Base-by-base conservation (phyloP, 2,113 vertebrate species). In the Mustelus asterias region DNA sequence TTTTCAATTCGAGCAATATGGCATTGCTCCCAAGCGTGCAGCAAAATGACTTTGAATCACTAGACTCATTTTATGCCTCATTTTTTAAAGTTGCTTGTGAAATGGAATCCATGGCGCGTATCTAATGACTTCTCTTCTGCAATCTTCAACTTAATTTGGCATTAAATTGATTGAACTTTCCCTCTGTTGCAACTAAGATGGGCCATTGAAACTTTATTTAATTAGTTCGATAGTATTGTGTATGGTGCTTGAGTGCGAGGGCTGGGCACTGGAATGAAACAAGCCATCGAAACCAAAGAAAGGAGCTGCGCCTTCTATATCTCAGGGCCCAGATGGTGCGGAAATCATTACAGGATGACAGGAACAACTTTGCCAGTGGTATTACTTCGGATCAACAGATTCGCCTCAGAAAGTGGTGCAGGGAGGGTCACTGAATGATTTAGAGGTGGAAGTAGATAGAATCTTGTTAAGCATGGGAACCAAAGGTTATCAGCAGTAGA, bases 101-200 rank as follows among this genome's bases (percentile, higher is more conserved):
- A 63, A 14, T 92, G 58, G 89, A 92, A 92, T 65, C 58, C 33
- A 63, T n/a, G 20, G 58, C 13, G 33, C 9, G 89, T 63, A 65
- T 65, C 58, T 92, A 92, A 92, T 92, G 89, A 92, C 33, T 65
- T 92, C 33, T 65, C 89, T 65, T 22, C 58, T n/a, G 37, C 18
- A 60, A 65, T 92, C n/a, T 92, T 92, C 89, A 92, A 65, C 89
- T 92, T 29, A 65, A 65, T 63, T 92, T 65, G 58, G 33, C 16
- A 92, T 92, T 65, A 92, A 92, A 65, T 92, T 92, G 60, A 92
- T 92, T 92, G 58, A 92, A 63, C 22, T 37, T 63, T 37, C 76
- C 33, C 76, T 80, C 76, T 37, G 14, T 80, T 41, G 37, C 58
- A 92, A 37, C 65, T 92, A 63, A 2, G 60, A 7, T 3, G 33